These are phyloP conservation scores for Norana najaformis DNA, from an alignment of 2,888 invertebrate genomes.

Conservation along the genomic window DNA sequence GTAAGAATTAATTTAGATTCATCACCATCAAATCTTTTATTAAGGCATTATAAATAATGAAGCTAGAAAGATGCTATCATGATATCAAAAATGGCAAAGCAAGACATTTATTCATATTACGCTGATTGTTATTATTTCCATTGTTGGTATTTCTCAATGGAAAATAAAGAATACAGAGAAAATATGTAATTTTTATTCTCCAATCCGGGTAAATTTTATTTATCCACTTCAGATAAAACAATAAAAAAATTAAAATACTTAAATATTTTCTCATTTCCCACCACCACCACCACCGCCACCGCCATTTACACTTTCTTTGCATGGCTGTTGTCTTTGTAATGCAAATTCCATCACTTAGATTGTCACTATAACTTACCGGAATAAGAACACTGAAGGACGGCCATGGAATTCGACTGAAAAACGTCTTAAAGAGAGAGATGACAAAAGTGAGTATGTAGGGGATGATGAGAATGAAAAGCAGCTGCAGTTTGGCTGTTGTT, in stretches of 20 bases:
- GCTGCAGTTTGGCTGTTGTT: conserved; percentile 72
- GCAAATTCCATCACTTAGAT: neutral
- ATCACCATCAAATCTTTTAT: neutral
- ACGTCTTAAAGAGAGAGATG: conserved; percentile 50
- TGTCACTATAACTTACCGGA: conserved; percentile 47
- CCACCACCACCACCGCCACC: neutral
- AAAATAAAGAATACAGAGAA: neutral
- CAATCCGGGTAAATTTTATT: too few relatives aligned
- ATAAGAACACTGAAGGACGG: conserved; percentile 47
- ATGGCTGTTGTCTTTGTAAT: neutral
- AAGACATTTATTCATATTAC: neutral
- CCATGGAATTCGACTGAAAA: conserved; percentile 51
- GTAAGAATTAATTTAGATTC: neutral
- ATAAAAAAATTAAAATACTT: too few relatives aligned
- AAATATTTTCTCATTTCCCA: too few relatives aligned
- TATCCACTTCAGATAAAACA: too few relatives aligned
- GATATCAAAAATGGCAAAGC: neutral
- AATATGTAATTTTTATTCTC: too few relatives aligned
- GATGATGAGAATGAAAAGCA: conserved; percentile 82
- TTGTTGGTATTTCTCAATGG: neutral
- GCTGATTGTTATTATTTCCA: neutral
- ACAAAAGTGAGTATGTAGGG: conserved; percentile 87
- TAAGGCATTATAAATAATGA: neutral
- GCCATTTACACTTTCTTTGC: neutral
- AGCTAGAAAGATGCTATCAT: neutral